These are phyloP conservation scores for Hermaeophaga mercurialis DNA, from an alignment of 2,888 invertebrate genomes.

Conservation along the genomic window DNA sequence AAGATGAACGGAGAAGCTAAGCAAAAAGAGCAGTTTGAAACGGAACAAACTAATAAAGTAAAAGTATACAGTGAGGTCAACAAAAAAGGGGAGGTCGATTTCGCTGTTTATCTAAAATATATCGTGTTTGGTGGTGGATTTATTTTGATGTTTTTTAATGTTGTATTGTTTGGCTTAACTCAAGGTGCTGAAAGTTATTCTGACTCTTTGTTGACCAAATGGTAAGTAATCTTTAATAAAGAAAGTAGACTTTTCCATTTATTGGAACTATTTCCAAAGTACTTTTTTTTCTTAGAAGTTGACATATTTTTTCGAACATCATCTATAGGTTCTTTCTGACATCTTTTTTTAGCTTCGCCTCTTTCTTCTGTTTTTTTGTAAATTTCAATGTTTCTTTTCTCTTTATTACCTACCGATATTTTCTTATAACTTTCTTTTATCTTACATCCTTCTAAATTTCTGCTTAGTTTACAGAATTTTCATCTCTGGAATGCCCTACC, in stretches of 20 bases:
- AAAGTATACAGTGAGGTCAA: constrained; percentile 47
- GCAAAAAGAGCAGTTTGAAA: constrained; percentile 40
- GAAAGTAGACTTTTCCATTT: neutral
- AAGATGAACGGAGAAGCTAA: constrained; percentile 46
- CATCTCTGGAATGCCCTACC: too few relatives aligned
- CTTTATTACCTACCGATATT: too few relatives aligned
- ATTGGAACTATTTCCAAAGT: too few relatives aligned
- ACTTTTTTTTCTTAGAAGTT: too few relatives aligned
- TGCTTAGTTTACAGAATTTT: too few relatives aligned
- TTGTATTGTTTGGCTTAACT: constrained; percentile 41
- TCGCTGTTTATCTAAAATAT: constrained; percentile 46
- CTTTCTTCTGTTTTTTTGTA: too few relatives aligned
- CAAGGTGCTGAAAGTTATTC: constrained; percentile 45
- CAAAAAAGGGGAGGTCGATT: constrained; percentile 46
- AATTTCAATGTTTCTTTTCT: too few relatives aligned
- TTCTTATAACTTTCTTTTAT: too few relatives aligned
- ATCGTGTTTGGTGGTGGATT: constrained; percentile 43
- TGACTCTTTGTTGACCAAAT: constrained; percentile 40
- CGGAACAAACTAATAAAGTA: constrained; percentile 25
- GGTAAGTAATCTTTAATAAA: constrained; percentile 20
- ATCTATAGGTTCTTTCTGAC: too few relatives aligned
- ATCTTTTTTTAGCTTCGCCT: too few relatives aligned
- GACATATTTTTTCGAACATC: too few relatives aligned
- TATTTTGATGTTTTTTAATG: constrained; percentile 38
- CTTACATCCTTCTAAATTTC: too few relatives aligned